phyloP scores from a whole-genome alignment of 2,113 vertebrate genomes.

The Cottus gobio region DNA sequence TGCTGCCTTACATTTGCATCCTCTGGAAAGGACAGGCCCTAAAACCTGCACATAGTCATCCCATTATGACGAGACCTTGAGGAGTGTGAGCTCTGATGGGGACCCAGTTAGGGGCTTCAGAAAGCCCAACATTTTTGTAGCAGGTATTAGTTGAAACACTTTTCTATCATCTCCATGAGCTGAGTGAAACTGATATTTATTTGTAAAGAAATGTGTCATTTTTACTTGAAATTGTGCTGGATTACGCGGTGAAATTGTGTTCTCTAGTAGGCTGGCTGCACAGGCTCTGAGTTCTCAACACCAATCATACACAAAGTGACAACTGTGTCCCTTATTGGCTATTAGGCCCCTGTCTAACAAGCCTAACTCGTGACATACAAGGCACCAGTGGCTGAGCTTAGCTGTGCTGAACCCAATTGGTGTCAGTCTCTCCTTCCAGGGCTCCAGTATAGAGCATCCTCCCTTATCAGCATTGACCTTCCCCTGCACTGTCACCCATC shows the following conservation, averaged over 20 bases:
- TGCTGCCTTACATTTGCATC: background rate
- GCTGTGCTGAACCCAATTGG: conserved; percentile 62
- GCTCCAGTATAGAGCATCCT: conserved; percentile 41
- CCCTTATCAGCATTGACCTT: conserved; percentile 72
- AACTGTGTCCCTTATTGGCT: conserved; percentile 68
- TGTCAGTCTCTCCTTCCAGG: conserved; percentile 51
- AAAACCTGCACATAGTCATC: background rate
- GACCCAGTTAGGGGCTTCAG: background rate
- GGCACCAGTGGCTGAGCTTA: conserved; percentile 56
- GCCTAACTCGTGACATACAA: conserved; percentile 59
- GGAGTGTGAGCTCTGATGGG: background rate
- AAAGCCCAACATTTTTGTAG: background rate
- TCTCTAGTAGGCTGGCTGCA: conserved; percentile 9
- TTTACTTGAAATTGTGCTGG: conserved; percentile 13
- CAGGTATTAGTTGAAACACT: background rate
- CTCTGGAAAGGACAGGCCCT: background rate
- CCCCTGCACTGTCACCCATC: conserved; percentile 61
- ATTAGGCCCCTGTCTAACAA: conserved; percentile 62
- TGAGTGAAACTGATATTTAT: conserved; percentile 14
- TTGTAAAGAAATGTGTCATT: conserved; percentile 26
- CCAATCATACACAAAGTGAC: conserved; percentile 63
- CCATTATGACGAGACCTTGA: background rate
- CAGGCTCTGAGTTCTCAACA: conserved; percentile 51
- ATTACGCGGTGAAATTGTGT: conserved; percentile 15
- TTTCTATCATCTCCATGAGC: background rate